A percentile compares a stretch with the other conserved stretches of the same genome.
phyloP scores from a whole-genome alignment of 1,140 invertebrate genomes.

The Habropoda laboriosa region DNA sequence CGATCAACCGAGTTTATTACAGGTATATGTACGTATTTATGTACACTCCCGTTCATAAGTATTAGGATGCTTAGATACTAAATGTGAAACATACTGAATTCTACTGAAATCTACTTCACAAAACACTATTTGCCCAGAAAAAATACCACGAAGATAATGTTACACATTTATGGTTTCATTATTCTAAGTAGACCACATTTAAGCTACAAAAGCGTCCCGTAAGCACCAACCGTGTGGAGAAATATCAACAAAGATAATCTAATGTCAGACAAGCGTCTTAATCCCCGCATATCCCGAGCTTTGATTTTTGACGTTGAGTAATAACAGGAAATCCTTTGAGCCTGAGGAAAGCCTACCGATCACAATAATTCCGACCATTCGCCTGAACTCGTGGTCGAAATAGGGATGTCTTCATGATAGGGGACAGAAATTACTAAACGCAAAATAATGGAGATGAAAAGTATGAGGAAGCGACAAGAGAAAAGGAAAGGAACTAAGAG shows the following conservation, averaged over 20 bases:
- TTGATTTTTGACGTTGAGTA: conserved; percentile 61
- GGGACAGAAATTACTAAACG: background rate
- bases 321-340: conserved; percentile 50
- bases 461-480: too few species aligned
- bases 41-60: too few species aligned
- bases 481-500: too few species aligned
- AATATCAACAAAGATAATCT: conserved; percentile 17
- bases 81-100: too few species aligned
- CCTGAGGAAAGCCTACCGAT: conserved; percentile 28
- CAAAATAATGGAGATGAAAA: background rate
- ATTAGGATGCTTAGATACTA: too few species aligned
- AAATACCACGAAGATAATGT: too few species aligned
- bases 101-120: too few species aligned
- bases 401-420: background rate
- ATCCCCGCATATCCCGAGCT: conserved; percentile 5
- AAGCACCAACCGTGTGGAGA: background rate
- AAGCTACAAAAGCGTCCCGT: background rate
- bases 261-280: background rate
- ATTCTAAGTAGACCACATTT: conserved; percentile 16
- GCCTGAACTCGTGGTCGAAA: background rate
- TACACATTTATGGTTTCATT: too few species aligned
- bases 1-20: too few species aligned
- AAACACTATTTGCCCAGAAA: too few species aligned
- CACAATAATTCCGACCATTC: conserved; percentile 24
- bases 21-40: too few species aligned